phyloP scores from a whole-genome alignment of 2,113 vertebrate genomes.

The Eulemur rufifrons region DNA sequence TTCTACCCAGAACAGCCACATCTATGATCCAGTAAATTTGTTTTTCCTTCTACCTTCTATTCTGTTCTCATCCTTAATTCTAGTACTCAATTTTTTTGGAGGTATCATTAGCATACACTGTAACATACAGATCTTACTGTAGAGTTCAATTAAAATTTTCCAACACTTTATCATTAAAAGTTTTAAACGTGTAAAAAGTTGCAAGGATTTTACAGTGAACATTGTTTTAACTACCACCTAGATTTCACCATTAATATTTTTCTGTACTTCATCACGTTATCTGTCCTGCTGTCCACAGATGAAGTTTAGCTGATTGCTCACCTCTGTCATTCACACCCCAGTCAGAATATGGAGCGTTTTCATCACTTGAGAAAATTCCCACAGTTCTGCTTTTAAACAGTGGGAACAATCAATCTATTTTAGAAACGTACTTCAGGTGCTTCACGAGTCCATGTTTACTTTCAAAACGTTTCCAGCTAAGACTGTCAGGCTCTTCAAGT shows the following conservation, averaged over 20 bases:
- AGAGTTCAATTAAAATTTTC: not conserved
- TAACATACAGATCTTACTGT: not conserved
- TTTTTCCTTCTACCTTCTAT: not conserved
- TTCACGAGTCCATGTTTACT: not conserved
- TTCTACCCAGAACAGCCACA: not conserved
- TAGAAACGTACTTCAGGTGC: not conserved
- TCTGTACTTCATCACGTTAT: not conserved
- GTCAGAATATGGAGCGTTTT: not conserved
- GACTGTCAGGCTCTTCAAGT: not conserved
- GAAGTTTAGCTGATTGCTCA: not conserved
- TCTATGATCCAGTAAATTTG: not conserved
- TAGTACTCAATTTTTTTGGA: not conserved
- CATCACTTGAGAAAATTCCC: not conserved
- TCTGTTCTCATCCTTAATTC: not conserved
- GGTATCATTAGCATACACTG: not conserved
- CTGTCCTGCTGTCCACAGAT: not conserved
- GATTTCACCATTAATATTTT: not conserved
- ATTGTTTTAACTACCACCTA: not conserved
- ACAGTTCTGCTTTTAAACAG: not conserved
- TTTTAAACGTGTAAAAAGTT: not conserved
- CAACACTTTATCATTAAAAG: not conserved
- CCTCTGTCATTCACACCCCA: not conserved
- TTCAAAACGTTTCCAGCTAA: not conserved
- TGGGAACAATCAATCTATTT: not conserved
- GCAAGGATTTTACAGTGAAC: not conserved